Evolutionary conservation across 2,888 invertebrate genomes (phyloP).

Genomic region (Thumatha senex): DNA sequence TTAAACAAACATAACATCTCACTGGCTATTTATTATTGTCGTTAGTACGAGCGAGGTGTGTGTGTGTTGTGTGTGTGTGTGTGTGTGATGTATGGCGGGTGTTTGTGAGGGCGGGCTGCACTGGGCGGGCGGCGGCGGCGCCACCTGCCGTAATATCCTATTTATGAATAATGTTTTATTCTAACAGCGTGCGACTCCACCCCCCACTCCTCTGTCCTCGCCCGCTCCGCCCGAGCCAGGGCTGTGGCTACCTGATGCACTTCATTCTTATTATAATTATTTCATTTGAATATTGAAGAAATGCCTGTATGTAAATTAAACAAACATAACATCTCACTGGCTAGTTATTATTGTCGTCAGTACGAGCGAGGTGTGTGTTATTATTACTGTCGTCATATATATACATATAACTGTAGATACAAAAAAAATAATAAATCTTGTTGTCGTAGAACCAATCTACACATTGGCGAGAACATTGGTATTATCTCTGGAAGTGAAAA

Average conservation of each 20-base stretch:
- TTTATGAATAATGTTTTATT: conserved; percentile 84
- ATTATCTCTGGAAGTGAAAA: no score
- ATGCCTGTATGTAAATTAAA: background rate
- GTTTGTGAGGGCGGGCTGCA: conserved; percentile 22
- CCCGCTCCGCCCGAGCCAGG: conserved; percentile 33
- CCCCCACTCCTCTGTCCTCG: conserved; percentile 25
- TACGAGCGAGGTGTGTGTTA: no score
- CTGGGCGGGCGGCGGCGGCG: conserved; percentile 21
- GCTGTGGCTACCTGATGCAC: conserved; percentile 35
- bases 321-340: no score
- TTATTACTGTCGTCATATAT: no score
- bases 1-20: no score
- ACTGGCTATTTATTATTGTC: no score
- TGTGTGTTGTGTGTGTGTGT: conserved; percentile 3
- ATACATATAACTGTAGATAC: no score
- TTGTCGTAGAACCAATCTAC: no score
- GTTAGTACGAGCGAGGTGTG: no score
- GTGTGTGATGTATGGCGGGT: conserved; percentile 1
- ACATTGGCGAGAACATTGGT: no score
- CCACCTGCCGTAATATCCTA: conserved; percentile 76
- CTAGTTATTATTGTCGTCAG: no score
- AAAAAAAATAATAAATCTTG: no score
- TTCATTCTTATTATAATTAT: conserved; percentile 7
- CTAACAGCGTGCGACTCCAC: conserved; percentile 76
- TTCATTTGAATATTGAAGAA: conserved; percentile 9